Evolutionary conservation across 2,888 invertebrate genomes (phyloP).

Genomic region (Leistus spinibarbis): DNA sequence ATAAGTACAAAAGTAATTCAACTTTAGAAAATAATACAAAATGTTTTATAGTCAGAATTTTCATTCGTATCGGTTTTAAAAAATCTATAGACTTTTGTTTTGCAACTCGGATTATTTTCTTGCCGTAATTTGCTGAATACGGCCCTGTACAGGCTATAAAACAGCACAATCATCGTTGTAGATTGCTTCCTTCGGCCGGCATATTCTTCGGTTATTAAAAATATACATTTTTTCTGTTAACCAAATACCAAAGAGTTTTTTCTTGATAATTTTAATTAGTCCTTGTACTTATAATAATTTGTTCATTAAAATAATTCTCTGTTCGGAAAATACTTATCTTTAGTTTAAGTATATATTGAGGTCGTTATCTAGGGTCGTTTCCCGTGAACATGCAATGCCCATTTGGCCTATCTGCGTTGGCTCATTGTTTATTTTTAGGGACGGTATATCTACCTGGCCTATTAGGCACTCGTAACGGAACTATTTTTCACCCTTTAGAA

Average conservation of each 20-base stretch:
- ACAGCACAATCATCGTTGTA: not conserved
- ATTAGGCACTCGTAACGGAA: too few species aligned
- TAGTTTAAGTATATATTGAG: not conserved
- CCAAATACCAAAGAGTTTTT: not conserved
- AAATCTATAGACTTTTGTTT: not conserved
- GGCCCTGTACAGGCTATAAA: not conserved
- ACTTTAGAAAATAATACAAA: too few species aligned
- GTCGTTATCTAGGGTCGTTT: not conserved
- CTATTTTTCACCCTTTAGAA: too few species aligned
- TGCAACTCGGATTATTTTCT: not conserved
- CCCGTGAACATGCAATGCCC: not conserved
- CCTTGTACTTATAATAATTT: not conserved
- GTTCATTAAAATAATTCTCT: not conserved
- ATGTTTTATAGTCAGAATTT: not conserved
- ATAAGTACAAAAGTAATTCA: not conserved
- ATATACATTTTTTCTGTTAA: not conserved
- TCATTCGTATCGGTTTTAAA: not conserved
- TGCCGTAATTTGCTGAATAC: not conserved
- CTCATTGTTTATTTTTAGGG: not conserved
- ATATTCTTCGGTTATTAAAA: constrained; percentile 4
- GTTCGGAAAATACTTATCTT: not conserved
- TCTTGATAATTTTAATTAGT: constrained; percentile 3
- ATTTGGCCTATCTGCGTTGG: not conserved
- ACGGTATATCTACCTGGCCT: not conserved
- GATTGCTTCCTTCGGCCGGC: not conserved